A percentile compares a stretch with the other conserved stretches of the same genome.
These are phyloP conservation scores for Dufourea novaeangliae DNA, from an alignment of 1,140 invertebrate species.

Conservation along the genomic window DNA sequence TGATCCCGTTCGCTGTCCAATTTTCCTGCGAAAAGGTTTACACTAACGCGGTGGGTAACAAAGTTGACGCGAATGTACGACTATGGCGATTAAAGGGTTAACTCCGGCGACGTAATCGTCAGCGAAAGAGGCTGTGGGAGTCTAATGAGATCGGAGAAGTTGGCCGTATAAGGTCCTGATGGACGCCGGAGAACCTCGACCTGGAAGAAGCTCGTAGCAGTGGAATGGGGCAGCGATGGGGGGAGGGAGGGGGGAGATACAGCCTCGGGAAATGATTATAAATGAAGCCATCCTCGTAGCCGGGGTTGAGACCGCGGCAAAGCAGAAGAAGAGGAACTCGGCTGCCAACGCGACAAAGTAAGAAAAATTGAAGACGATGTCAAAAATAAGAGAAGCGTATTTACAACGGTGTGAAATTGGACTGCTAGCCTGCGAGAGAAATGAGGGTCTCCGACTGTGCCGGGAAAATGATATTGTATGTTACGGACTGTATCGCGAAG, in stretches of 20 bases:
- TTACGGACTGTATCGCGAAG: constrained; percentile 61
- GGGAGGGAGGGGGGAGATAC: constrained; percentile 60
- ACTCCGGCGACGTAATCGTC: constrained; percentile 25
- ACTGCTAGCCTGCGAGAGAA: constrained; percentile 75
- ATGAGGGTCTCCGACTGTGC: constrained; percentile 72
- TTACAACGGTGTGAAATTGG: constrained; percentile 81
- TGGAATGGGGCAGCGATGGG: neutral
- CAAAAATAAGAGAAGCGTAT: constrained; percentile 78
- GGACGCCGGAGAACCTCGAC: constrained; percentile 41
- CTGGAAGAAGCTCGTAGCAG: constrained; percentile 25
- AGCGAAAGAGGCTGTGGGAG: constrained; percentile 4
- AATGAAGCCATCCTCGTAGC: constrained; percentile 76
- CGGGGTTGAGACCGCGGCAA: constrained; percentile 47
- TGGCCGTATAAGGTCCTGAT: constrained; percentile 48
- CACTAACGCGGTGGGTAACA: neutral
- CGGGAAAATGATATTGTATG: constrained; percentile 75
- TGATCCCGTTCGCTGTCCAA: constrained; percentile 22
- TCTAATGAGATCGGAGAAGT: constrained; percentile 55
- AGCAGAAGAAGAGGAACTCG: constrained; percentile 58
- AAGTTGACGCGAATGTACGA: constrained; percentile 19
- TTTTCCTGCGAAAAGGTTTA: neutral
- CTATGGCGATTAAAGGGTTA: constrained; percentile 36
- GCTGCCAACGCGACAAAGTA: constrained; percentile 70
- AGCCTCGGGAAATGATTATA: constrained; percentile 78
- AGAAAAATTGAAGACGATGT: constrained; percentile 76